Evolutionary conservation across 2,888 invertebrate genomes (phyloP), one percentile per base, ranked within the genome.

Genomic region (Notodonta dromedarius): DNA sequence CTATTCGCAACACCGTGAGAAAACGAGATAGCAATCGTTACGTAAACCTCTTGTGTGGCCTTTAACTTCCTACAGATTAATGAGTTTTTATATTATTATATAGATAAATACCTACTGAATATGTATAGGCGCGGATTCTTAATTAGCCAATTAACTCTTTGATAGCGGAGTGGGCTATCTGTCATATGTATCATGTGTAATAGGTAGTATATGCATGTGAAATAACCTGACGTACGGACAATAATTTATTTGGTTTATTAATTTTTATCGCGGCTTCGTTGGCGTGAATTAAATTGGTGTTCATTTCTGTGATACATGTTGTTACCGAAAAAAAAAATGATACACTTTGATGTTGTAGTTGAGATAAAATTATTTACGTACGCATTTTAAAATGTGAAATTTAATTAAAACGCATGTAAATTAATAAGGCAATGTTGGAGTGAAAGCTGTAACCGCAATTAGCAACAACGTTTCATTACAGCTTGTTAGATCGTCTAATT

Each of bases 31-130:
- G 75, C 73, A 69, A 65, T 70, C 66, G 69, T 81, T 80, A 78
- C 73, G 74, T 78, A 78, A 81, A 75, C 77, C 62, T 61, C 77
- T 76, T 76, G 78, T 79, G 79, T 79, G 80, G 79, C 78, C 82
- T 79, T 76, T 79, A 76, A 77, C 78, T 82, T 82, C 74, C 73
- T 79, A 74, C 75, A 84, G 80, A 83, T 83, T 85, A 85, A 85
- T 82, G 77, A 71, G 74, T 78, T 78, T 80, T 78, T 74, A 76
- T 78, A 78, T 73, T 71, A 71, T 70, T 80, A 75, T 66, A 67
- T 79, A 75, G 64, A 67, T 77, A 67, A 67, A 73, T 67, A 77
- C 66, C 69, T 80, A 69, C 73, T 76, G 79, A 74, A 75, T 83
- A 82, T 83, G 74, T 80, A 85, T 78, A 78, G 66, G 14, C 63